Evolutionary conservation across 64 coral and sea anemone species (phyloP), one percentile per base, ranked within the genome.

Genomic region (Pocillopora damicornis): DNA sequence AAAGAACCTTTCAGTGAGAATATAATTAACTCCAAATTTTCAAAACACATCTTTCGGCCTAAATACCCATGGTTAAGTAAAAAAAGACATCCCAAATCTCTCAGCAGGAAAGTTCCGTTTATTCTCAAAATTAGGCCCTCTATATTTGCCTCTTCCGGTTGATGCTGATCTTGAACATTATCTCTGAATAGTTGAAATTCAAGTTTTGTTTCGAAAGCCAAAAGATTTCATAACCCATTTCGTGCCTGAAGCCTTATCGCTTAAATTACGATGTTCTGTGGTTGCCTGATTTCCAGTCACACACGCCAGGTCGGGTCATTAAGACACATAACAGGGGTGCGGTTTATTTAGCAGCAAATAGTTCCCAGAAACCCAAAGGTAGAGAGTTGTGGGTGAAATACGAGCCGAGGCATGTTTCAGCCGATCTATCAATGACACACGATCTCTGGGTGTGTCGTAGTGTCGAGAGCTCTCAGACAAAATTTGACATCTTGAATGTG

Each of bases 401-500:
- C 63, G 86, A 58, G 34, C n/a, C 86, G 15, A 23, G 36, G 86
- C 58, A 74, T 58, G 86, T 66, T 77, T 76, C 58, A 88, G 56
- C 34, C 76, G 58, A 86, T 79, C 58, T 79, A 11, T 37, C 56
- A 88, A 22, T 25, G 35, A 85, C 58, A 87, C 37, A 38, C 74
- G 60, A 88, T 77, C 56, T 37, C 37, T 56, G 86, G 92, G 88
- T 85, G 92, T 90, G 85, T 60, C 82, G 78, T 16, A 26, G 37
- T 93, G 91, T 86, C 81, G 94, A 97, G 73, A 90, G 91, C 23
- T 35, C 58, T 77, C 38, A 91, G 83, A 79, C 35, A 75, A 91
- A 89, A 87, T 59, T 80, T 87, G 83, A 88, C 77, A 87, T 81
- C 61, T 59, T 73, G n/a, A 72, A 89, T 20, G 59, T 60, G 34